These are phyloP conservation scores for Tokudaia muenninki DNA, from an alignment of 2,797 vertebrate species.

Conservation along the genomic window DNA sequence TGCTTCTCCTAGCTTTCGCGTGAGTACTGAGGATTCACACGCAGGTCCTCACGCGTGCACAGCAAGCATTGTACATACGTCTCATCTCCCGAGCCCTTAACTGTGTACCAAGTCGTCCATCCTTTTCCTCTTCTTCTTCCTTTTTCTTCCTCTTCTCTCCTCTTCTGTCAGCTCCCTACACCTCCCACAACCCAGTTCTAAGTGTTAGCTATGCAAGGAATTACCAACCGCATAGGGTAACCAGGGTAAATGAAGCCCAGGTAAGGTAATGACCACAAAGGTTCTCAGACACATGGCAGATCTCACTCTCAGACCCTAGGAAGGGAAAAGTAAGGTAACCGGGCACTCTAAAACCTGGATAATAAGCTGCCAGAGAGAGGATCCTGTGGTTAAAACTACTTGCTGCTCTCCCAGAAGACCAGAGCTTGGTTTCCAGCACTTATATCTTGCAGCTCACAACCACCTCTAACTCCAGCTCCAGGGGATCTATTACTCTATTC, in stretches of 20 bases:
- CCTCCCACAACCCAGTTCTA: neutral
- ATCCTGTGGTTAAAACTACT: neutral
- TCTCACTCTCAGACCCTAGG: neutral
- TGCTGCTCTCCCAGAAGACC: neutral
- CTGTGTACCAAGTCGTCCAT: neutral
- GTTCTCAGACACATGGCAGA: neutral
- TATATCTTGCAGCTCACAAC: no score
- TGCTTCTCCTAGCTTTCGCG: neutral
- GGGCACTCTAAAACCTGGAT: neutral
- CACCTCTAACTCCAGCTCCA: neutral
- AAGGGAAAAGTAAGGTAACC: neutral
- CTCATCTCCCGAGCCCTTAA: neutral
- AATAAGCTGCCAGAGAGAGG: neutral
- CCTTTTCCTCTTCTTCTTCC: no score
- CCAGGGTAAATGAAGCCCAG: no score
- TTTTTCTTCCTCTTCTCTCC: no score
- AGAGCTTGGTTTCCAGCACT: neutral
- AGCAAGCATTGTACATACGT: neutral
- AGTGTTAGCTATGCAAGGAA: neutral
- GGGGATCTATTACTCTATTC: neutral
- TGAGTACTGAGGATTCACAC: neutral
- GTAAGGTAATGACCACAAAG: fast-evolving
- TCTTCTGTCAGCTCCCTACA: neutral
- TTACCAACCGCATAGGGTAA: fast-evolving
- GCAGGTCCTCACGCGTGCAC: no score